Conservation (phyloP, 2,888 invertebrate species). For the Lordiphosa andalusiaca region DNA sequence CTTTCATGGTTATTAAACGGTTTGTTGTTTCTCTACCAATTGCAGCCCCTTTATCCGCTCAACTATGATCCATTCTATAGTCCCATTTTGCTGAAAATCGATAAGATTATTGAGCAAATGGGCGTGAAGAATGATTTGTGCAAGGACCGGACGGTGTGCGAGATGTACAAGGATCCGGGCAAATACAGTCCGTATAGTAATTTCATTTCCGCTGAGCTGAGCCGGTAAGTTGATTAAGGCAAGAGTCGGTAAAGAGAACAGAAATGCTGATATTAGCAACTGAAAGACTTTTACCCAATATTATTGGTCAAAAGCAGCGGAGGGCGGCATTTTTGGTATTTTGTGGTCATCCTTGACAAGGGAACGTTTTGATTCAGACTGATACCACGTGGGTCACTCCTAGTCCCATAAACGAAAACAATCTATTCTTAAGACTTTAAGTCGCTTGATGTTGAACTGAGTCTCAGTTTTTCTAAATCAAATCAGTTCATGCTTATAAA, state of each 20-base stretch:
- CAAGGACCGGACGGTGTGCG: constrained; percentile 89
- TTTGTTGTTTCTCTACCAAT: background rate
- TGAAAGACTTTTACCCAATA: too few species aligned
- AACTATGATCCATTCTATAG: constrained; percentile 86
- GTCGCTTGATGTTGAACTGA: too few species aligned
- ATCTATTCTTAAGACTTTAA: too few species aligned
- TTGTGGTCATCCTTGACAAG: too few species aligned
- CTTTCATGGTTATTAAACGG: constrained; percentile 9
- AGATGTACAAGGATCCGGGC: constrained; percentile 90
- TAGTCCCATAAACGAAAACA: too few species aligned
- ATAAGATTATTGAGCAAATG: constrained; percentile 86
- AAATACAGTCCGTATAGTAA: constrained; percentile 93
- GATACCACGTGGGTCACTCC: too few species aligned
- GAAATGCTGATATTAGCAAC: too few species aligned
- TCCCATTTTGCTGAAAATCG: constrained; percentile 88
- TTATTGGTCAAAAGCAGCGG: too few species aligned
- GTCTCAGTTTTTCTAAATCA: too few species aligned
- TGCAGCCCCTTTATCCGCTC: constrained; percentile 78
- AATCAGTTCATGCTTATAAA: too few species aligned
- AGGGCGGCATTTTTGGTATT: too few species aligned
- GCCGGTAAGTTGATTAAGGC: constrained; percentile 85
- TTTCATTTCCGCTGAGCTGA: constrained; percentile 91
- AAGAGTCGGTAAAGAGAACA: background rate
- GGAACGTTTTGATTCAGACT: too few species aligned
- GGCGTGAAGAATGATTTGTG: constrained; percentile 87